Evolutionary conservation across 2,113 vertebrate genomes (phyloP).

Genomic region (Cyrtonyx montezumae): DNA sequence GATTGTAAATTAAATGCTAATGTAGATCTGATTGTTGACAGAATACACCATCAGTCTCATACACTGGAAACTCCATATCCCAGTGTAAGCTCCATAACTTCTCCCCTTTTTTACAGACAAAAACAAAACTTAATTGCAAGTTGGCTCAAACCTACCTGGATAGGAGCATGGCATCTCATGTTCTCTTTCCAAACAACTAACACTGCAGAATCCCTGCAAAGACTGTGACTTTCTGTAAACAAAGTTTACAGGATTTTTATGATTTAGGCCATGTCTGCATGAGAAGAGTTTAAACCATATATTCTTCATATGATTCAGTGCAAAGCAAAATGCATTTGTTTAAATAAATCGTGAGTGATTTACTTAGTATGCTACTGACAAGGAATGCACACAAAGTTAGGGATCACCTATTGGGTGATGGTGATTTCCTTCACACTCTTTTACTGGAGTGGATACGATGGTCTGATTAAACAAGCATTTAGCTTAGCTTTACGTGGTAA

Average conservation of each 20-base stretch:
- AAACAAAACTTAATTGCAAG: background rate
- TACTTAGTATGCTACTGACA: background rate
- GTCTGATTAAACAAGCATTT: background rate
- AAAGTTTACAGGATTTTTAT: background rate
- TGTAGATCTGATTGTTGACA: background rate
- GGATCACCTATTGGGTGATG: background rate
- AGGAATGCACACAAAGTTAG: background rate
- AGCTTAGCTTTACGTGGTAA: background rate
- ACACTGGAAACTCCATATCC: background rate
- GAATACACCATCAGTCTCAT: background rate
- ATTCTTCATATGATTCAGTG: background rate
- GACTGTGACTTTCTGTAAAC: background rate
- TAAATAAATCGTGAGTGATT: background rate
- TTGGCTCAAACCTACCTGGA: background rate
- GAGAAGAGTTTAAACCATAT: background rate
- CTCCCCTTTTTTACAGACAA: background rate
- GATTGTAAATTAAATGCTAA: background rate
- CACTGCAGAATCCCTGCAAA: background rate
- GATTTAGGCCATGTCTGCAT: background rate
- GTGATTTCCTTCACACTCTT: background rate
- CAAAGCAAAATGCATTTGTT: background rate
- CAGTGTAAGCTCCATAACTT: background rate
- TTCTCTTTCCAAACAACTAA: background rate
- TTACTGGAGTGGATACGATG: background rate
- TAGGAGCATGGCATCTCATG: background rate